phyloP scores from a whole-genome alignment of 2,888 invertebrate genomes.

The Agrotis exclamationis region DNA sequence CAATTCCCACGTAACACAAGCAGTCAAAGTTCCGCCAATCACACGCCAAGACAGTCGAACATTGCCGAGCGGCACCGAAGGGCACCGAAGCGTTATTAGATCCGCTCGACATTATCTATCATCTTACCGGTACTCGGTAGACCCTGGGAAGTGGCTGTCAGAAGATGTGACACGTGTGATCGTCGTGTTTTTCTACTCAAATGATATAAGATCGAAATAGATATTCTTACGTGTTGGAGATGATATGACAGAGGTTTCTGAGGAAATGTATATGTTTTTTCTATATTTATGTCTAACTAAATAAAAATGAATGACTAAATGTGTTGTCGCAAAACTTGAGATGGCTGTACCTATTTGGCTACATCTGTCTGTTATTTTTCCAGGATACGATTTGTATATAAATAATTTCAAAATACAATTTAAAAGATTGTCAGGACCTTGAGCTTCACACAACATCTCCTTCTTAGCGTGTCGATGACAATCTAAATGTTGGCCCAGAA shows the following conservation, averaged over 20 bases:
- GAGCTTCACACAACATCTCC: too few species aligned
- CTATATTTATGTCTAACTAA: too few species aligned
- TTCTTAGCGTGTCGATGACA: too few species aligned
- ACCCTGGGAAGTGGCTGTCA: conserved; percentile 43
- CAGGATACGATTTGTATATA: too few species aligned
- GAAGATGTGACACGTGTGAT: conserved; percentile 22
- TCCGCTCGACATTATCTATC: conserved; percentile 58
- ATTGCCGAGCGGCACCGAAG: conserved; percentile 37
- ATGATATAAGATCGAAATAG: neutral
- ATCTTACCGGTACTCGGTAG: conserved; percentile 60
- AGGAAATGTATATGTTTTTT: neutral
- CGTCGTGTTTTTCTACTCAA: conserved; percentile 29
- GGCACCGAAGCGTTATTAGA: conserved; percentile 52
- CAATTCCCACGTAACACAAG: conserved; percentile 62
- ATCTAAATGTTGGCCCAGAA: too few species aligned
- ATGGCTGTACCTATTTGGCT: too few species aligned
- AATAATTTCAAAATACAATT: neutral
- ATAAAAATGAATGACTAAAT: too few species aligned
- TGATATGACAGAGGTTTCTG: neutral
- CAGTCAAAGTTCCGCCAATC: conserved; percentile 59
- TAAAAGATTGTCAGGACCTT: neutral
- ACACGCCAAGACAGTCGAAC: conserved; percentile 49
- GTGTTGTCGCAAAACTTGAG: too few species aligned
- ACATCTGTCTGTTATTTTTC: too few species aligned
- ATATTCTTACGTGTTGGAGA: neutral